These are phyloP conservation scores for Platanista minor DNA, from an alignment of 2,113 vertebrate species.

Conservation along the genomic window DNA sequence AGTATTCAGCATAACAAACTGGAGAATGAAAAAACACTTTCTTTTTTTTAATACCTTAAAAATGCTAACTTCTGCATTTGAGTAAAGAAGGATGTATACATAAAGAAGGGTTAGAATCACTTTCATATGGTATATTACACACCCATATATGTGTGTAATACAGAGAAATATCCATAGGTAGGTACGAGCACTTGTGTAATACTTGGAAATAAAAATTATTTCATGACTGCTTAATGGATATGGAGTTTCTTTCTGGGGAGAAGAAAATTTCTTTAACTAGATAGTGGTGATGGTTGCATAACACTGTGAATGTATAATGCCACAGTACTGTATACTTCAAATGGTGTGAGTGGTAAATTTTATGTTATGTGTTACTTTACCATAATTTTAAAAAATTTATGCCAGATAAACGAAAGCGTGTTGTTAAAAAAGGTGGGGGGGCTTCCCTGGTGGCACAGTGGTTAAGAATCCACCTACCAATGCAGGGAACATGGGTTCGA, in stretches of 20 bases:
- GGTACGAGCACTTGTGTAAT: neutral
- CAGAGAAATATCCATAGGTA: neutral
- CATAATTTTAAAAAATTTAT: neutral
- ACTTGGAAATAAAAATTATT: constrained; percentile 20
- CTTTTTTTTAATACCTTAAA: constrained; percentile 5
- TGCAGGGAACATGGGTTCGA: too few species aligned
- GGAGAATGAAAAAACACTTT: neutral
- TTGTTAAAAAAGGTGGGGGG: neutral
- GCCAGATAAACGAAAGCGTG: neutral
- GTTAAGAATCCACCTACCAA: too few species aligned
- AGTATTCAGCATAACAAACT: neutral
- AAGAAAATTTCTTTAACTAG: constrained; percentile 18
- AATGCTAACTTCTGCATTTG: neutral
- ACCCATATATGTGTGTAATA: neutral
- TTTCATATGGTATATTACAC: neutral
- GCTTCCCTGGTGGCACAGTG: neutral
- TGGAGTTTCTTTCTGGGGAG: neutral
- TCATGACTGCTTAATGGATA: neutral
- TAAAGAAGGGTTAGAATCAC: neutral
- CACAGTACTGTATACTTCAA: neutral
- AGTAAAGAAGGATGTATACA: neutral
- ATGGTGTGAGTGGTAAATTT: neutral
- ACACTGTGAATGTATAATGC: neutral
- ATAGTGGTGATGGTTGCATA: neutral
- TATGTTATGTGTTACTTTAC: neutral